Percentiles rank a stretch among this genome's conserved stretches.
Evolutionary conservation across 2,888 invertebrate genomes (phyloP).

Genomic region (Mactromeris polynyma): DNA sequence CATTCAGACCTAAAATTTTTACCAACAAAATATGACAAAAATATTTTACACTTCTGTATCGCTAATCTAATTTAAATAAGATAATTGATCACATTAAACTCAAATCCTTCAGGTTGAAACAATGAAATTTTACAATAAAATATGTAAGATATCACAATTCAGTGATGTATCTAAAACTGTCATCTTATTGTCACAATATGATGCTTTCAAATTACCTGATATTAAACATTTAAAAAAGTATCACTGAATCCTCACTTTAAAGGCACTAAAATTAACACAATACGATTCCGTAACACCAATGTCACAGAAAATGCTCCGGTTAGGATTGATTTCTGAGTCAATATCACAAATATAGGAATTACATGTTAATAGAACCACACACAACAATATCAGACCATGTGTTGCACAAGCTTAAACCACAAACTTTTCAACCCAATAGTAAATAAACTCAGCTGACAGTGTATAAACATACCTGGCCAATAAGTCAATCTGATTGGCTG

Average conservation of each 20-base stretch:
- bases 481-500: conserved; percentile 54
- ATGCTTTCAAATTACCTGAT: neutral
- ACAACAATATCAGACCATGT: conserved; percentile 35
- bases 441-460: conserved; percentile 40
- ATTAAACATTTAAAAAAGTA: neutral
- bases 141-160: too few relatives aligned
- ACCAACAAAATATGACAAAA: too few relatives aligned
- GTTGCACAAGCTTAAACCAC: conserved; percentile 14
- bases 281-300: neutral
- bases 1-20: too few relatives aligned
- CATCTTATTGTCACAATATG: too few relatives aligned
- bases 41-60: too few relatives aligned
- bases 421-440: conserved; percentile 25
- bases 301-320: neutral
- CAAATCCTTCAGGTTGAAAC: too few relatives aligned
- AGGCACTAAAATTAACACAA: neutral
- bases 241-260: conserved; percentile 11
- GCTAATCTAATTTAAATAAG: too few relatives aligned
- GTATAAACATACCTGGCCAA: conserved; percentile 37
- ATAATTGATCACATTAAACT: too few relatives aligned
- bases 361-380: neutral
- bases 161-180: too few relatives aligned
- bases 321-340: conserved; percentile 7
- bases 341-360: conserved; percentile 2
- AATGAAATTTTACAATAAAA: too few relatives aligned